Evolutionary conservation across 2,888 invertebrate species (phyloP), one percentile per base, ranked within the genome.

Genomic region (Copidosoma aretas): DNA sequence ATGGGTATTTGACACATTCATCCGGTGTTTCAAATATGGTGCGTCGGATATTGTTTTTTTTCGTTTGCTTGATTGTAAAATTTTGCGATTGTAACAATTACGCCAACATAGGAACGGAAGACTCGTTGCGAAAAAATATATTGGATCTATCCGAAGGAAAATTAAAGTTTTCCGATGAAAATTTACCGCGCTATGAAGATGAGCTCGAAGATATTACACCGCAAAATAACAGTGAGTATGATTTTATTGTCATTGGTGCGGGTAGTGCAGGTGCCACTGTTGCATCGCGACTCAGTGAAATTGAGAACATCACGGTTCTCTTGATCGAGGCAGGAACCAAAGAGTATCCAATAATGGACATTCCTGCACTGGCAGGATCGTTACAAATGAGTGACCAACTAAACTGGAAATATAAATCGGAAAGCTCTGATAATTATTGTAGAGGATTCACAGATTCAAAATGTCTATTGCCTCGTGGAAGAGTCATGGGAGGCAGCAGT

Each of bases 201-300:
- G 89, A 90, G 79, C 88, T 90, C 0, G 81, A 82, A 0, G 88
- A 90, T 25, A 73, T 68, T 73, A 84, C 86, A 32, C 79, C 78
- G 0, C 81, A 80, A 41, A 75, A 88, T 43, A 82, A 87, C 0
- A 82, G 85, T 71, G 90, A 91, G 82, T 94, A 94, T 86, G 95
- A 94, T 84, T 97, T 94, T 81, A 89, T 94, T 76, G 88, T 94
- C 78, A 89, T 95, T 69, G 95, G 95, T 58, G 94, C 91, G 21
- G 95, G 95, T 49, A 94, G 94, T 12, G 94, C 95, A 0, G 95
- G 95, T 39, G 93, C 95, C 4, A 95, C 95, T 63, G 88, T 95
- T 60, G 94, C 95, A 63, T 93, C 93, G 74, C 88, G 94, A 43
- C 86, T 94, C 71, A 92, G 93, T 10, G 94, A 94, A 84, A 87